Evolutionary conservation across 2,797 vertebrate genomes (phyloP), one percentile per base, ranked within the genome.

Genomic region (Benthosema pterotum): DNA sequence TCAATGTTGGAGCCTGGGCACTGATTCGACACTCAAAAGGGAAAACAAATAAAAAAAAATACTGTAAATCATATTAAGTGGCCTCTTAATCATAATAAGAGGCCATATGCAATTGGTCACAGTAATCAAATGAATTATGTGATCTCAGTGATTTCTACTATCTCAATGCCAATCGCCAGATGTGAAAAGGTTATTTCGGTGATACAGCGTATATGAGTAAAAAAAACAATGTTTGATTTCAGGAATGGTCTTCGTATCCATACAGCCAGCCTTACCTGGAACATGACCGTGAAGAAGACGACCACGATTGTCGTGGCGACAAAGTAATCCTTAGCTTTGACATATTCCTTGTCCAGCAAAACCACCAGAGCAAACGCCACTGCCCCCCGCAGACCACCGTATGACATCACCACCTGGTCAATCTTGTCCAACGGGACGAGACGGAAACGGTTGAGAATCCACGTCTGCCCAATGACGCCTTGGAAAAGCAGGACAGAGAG

Each of bases 401-500:
- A 98, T 0, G 97, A 97, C 97, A 98, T 98, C 91, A 98, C 95
- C 82, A 98, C 96, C 87, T 98, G 97, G 87, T 98, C 97, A 0
- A 98, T 95, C 89, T 92, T 95, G 82, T 98, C 96, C 90, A 98
- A 72, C 6, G 96, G 96, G 66, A 96, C 94, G 53, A 98, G 91
- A 56, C 97, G 93, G 83, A 97, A 97, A 61, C 91, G 95, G 87
- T 98, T 98, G 77, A 98, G 91, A 46, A 96, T 86, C 55, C 91
- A 97, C 1, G 96, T 98, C 90, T 98, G 96, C 55, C 96, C 92
- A 9, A 97, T 83, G 67, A 98, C 97, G 52, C 97, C 97, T 98
- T 78, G 5, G 22, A 80, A 72, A 15, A 52, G 8, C 2, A 12
- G 19, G 43, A 59, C 17, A 57, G 16, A 51, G 13, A 42, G n/a